A percentile compares a stretch with the other conserved stretches of the same genome.
Evolutionary conservation across 2,888 invertebrate species (phyloP).

Genomic region (Acanthopleura granulata): DNA sequence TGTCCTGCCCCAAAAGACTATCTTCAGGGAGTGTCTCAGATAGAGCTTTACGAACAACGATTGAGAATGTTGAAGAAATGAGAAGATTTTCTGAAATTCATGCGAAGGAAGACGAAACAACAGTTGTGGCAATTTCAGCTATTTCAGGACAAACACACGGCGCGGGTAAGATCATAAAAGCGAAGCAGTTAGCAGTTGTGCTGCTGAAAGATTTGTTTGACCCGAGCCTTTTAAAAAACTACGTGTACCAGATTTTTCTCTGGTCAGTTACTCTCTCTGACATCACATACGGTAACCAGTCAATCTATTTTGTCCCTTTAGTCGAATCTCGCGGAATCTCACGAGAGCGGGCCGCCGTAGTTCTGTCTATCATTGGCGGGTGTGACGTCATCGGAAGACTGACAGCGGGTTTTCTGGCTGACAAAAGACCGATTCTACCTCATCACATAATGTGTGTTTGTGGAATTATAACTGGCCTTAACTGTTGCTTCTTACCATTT

Average conservation of each 20-base stretch:
- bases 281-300: background rate
- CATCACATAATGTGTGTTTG: slow-evolving; percentile 12
- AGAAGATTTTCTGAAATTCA: background rate
- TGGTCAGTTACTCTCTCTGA: background rate
- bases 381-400: background rate
- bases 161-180: background rate
- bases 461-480: background rate
- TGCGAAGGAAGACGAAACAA: background rate
- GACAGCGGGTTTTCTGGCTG: background rate
- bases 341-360: background rate
- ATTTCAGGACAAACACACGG: background rate
- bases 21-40: background rate
- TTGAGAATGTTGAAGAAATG: background rate
- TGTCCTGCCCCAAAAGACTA: background rate
- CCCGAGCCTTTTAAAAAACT: background rate
- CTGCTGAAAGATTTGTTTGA: slow-evolving; percentile 1
- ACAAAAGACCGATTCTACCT: background rate
- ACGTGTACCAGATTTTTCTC: background rate
- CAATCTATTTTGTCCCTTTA: background rate
- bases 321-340: slow-evolving; percentile 6
- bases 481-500: background rate
- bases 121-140: background rate
- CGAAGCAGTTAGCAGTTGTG: background rate
- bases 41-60: background rate
- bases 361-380: background rate